A percentile compares a stretch with the other conserved stretches of the same genome.
These are phyloP conservation scores for Microcebus murinus DNA, from an alignment of 2,113 vertebrate genomes.

Conservation along the genomic window DNA sequence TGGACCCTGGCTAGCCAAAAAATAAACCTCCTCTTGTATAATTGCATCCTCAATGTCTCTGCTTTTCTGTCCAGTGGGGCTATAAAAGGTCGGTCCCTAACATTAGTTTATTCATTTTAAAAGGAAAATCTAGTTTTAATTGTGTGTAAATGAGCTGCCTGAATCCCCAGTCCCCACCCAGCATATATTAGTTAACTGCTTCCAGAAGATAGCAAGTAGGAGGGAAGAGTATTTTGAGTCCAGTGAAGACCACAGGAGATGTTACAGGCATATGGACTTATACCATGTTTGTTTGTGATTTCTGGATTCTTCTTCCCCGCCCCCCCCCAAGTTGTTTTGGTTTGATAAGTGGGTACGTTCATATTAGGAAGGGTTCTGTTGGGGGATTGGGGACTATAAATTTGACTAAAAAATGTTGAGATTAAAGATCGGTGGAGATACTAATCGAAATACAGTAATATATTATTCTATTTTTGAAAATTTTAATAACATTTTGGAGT, in stretches of 20 bases:
- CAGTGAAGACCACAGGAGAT: not conserved
- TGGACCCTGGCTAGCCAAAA: too few relatives aligned
- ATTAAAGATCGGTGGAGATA: conserved; percentile 2
- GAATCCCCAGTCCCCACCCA: not conserved
- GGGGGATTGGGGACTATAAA: not conserved
- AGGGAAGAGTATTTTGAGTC: not conserved
- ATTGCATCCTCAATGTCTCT: too few relatives aligned
- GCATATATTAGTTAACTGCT: not conserved
- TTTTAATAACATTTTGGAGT: not conserved
- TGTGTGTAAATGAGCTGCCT: not conserved
- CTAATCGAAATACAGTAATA: not conserved
- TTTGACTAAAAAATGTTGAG: not conserved
- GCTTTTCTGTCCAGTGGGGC: too few relatives aligned
- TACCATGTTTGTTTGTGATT: not conserved
- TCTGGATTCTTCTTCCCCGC: not conserved
- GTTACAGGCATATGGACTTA: not conserved
- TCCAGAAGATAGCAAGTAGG: not conserved
- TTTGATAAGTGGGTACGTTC: not conserved
- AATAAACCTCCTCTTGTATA: too few relatives aligned
- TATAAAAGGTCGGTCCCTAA: too few relatives aligned
- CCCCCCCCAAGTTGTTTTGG: not conserved
- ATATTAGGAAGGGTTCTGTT: not conserved
- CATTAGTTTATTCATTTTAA: conserved; percentile 15
- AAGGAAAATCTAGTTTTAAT: not conserved
- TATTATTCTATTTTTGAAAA: not conserved